Percentiles rank a stretch among this genome's conserved stretches.
phyloP scores from a whole-genome alignment of 1,140 invertebrate species.

The Hyposmocoma kahamanoa region DNA sequence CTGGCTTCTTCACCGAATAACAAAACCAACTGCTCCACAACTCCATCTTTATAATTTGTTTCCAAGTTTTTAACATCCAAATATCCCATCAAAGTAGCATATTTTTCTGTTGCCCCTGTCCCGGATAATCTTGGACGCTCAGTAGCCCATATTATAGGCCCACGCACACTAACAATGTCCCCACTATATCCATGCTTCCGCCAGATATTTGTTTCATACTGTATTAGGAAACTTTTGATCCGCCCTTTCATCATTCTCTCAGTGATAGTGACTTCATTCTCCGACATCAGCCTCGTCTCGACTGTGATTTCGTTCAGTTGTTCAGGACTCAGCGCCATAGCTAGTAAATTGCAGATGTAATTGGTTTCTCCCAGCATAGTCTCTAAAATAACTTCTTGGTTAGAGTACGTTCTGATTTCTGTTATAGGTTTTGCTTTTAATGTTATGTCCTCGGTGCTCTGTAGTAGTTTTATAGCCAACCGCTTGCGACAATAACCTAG shows the following conservation, averaged over 20 bases:
- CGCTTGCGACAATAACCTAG: slow-evolving; percentile 50
- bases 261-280: slow-evolving; percentile 23
- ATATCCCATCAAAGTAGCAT: slow-evolving; percentile 43
- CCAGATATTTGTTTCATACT: slow-evolving; percentile 55
- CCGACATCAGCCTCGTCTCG: slow-evolving; percentile 36
- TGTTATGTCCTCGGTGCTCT: slow-evolving; percentile 49
- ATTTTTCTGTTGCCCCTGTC: slow-evolving; percentile 31
- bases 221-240: slow-evolving; percentile 44
- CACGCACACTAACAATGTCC: slow-evolving; percentile 51
- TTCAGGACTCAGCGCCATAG: slow-evolving; percentile 56
- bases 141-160: slow-evolving; percentile 61
- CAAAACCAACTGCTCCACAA: slow-evolving; percentile 47
- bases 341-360: slow-evolving; percentile 54
- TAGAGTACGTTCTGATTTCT: slow-evolving; percentile 44
- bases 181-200: slow-evolving; percentile 45
- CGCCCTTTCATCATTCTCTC: slow-evolving; percentile 31
- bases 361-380: slow-evolving; percentile 48
- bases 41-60: slow-evolving; percentile 30
- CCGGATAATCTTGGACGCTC: slow-evolving; percentile 41
- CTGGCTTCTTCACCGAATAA: slow-evolving; percentile 49
- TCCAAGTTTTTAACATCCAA: slow-evolving; percentile 29
- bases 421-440: slow-evolving; percentile 38
- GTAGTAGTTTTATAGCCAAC: slow-evolving; percentile 35
- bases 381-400: slow-evolving; percentile 52
- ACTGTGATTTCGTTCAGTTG: slow-evolving; percentile 40